Evolutionary conservation across 2,888 invertebrate genomes (phyloP).

Genomic region (Pherbina coryleti): DNA sequence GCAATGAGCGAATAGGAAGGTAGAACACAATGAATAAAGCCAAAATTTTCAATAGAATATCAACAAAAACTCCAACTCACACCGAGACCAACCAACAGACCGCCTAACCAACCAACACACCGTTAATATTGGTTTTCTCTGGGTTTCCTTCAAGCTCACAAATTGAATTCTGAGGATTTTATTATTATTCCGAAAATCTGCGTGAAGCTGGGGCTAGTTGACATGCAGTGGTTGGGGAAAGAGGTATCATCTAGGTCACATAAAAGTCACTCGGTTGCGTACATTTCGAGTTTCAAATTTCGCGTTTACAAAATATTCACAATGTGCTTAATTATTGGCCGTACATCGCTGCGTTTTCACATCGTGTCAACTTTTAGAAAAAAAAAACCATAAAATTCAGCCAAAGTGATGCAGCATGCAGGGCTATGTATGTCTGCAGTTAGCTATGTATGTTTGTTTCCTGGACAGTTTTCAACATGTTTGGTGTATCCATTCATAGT

Average conservation of each 20-base stretch:
- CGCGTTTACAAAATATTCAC: too few relatives aligned
- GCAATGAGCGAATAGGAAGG: background rate
- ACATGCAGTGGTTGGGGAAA: background rate
- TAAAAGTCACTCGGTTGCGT: background rate
- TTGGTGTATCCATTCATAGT: too few relatives aligned
- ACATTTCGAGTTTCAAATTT: background rate
- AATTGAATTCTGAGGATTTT: constrained; percentile 34
- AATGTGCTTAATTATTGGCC: too few relatives aligned
- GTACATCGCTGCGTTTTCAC: too few relatives aligned
- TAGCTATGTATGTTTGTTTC: too few relatives aligned
- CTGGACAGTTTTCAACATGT: too few relatives aligned
- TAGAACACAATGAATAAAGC: constrained; percentile 11
- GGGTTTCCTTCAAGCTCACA: constrained; percentile 7
- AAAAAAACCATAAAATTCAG: too few relatives aligned
- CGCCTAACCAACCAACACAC: background rate
- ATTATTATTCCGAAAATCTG: constrained; percentile 19
- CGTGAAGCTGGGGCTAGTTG: background rate
- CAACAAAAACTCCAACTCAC: background rate
- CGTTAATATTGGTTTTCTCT: constrained; percentile 5
- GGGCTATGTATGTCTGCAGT: too few relatives aligned
- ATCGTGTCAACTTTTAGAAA: too few relatives aligned
- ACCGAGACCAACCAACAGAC: background rate
- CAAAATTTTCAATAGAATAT: constrained; percentile 17
- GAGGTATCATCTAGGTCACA: background rate
- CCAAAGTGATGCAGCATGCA: too few relatives aligned